Evolutionary conservation across 2,113 vertebrate genomes (phyloP).

Genomic region (Peucedramus taeniatus): DNA sequence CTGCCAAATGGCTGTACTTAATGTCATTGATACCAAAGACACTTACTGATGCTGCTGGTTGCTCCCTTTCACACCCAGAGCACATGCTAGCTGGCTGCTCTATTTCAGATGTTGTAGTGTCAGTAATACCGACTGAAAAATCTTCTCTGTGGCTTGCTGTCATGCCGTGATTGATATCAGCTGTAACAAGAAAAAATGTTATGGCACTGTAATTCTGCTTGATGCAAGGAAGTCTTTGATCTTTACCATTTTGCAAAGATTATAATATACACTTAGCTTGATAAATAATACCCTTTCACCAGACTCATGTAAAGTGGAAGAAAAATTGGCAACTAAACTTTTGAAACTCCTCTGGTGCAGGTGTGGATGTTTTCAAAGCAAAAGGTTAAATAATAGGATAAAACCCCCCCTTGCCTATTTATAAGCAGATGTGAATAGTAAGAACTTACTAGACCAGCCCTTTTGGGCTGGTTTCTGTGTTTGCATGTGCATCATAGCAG

Average conservation of each 20-base stretch:
- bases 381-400: background rate
- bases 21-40: background rate
- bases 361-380: background rate
- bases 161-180: conserved; percentile 68
- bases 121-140: conserved; percentile 51
- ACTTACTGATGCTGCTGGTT: background rate
- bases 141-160: conserved; percentile 54
- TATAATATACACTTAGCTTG: conserved; percentile 63
- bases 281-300: conserved; percentile 70
- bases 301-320: conserved; percentile 16
- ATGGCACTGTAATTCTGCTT: conserved; percentile 69
- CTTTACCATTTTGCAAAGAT: conserved; percentile 72
- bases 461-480: background rate
- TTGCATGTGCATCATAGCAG: accelerated
- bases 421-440: background rate
- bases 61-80: conserved; percentile 19
- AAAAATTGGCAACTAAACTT: conserved; percentile 51
- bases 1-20: background rate
- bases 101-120: conserved; percentile 49
- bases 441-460: background rate
- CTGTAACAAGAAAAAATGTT: conserved; percentile 74
- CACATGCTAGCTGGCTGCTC: background rate
- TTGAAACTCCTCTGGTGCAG: background rate
- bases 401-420: background rate
- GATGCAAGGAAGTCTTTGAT: conserved; percentile 74